A percentile compares a stretch with the other conserved stretches of the same genome.
Conservation (phyloP, 2,113 vertebrate species). For the Hymenochirus boettgeri region DNA sequence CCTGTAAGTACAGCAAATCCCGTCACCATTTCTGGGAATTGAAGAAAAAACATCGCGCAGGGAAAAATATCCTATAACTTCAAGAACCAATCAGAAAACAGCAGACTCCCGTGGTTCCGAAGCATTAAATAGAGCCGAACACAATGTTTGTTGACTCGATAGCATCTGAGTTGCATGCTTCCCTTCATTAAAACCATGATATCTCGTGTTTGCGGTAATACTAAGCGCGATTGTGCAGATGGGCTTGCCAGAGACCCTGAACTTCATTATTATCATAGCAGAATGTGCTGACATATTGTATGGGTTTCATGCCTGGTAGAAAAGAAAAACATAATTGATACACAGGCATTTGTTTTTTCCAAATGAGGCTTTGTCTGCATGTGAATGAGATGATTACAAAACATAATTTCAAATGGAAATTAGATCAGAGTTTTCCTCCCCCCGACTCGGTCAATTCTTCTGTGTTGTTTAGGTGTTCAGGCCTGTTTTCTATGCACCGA, state of each 20-base stretch:
- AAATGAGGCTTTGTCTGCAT: constrained; percentile 25
- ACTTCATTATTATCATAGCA: constrained; percentile 22
- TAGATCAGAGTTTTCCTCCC: neutral
- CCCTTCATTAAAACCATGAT: constrained; percentile 6
- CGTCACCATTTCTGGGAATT: constrained; percentile 46
- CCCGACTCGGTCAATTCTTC: neutral
- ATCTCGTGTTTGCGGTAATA: neutral
- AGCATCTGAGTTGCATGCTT: constrained; percentile 6
- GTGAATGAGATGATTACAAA: constrained; percentile 30
- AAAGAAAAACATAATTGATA: constrained; percentile 5
- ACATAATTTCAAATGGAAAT: constrained; percentile 39
- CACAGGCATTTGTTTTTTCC: constrained; percentile 23
- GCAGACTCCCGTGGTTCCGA: too few relatives aligned
- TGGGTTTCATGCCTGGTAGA: constrained; percentile 22
- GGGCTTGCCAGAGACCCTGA: constrained; percentile 10
- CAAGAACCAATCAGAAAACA: too few relatives aligned
- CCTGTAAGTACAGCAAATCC: constrained; percentile 61
- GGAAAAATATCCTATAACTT: too few relatives aligned
- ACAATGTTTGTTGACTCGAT: too few relatives aligned
- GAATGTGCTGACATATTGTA: constrained; percentile 28
- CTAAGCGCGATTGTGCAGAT: constrained; percentile 19
- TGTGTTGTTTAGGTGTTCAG: constrained; percentile 6
- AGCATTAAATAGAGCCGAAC: too few relatives aligned
- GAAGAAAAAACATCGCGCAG: too few relatives aligned
- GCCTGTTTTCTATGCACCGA: neutral